phyloP scores from a whole-genome alignment of 2,797 vertebrate genomes.

The Okamejei kenojei region DNA sequence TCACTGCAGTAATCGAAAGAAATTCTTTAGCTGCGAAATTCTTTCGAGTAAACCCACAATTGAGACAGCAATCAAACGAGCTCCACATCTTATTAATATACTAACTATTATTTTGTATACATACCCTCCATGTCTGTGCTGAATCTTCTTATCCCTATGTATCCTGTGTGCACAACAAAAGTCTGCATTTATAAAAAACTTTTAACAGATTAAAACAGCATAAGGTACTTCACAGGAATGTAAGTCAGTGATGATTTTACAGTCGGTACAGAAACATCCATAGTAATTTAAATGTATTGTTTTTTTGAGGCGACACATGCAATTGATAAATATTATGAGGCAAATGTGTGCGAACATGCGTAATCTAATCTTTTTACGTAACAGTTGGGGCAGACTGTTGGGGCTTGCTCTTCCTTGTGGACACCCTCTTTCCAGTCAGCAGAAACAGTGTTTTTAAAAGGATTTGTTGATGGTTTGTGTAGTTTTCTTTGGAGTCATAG shows the following conservation, averaged over 20 bases:
- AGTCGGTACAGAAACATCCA: not conserved
- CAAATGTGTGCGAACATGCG: too few relatives aligned
- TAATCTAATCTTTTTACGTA: too few relatives aligned
- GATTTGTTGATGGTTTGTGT: not conserved
- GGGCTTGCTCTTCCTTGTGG: too few relatives aligned
- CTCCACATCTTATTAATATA: not conserved
- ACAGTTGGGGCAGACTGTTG: too few relatives aligned
- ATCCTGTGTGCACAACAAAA: not conserved
- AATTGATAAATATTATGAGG: too few relatives aligned
- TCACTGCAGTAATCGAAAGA: not conserved
- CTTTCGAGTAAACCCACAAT: not conserved
- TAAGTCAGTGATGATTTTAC: not conserved
- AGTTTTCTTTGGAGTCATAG: not conserved
- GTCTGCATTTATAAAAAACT: not conserved
- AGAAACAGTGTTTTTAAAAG: not conserved
- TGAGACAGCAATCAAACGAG: not conserved
- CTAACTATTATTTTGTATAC: not conserved
- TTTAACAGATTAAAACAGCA: not conserved
- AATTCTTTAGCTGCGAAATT: not conserved
- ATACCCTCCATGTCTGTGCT: too few relatives aligned
- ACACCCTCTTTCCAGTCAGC: not conserved
- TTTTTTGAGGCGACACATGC: too few relatives aligned
- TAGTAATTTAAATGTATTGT: too few relatives aligned
- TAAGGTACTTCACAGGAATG: not conserved
- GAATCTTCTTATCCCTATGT: too few relatives aligned